Evolutionary conservation across 1,140 invertebrate genomes (phyloP), one percentile per base, ranked within the genome.

Genomic region (Cydia amplana): DNA sequence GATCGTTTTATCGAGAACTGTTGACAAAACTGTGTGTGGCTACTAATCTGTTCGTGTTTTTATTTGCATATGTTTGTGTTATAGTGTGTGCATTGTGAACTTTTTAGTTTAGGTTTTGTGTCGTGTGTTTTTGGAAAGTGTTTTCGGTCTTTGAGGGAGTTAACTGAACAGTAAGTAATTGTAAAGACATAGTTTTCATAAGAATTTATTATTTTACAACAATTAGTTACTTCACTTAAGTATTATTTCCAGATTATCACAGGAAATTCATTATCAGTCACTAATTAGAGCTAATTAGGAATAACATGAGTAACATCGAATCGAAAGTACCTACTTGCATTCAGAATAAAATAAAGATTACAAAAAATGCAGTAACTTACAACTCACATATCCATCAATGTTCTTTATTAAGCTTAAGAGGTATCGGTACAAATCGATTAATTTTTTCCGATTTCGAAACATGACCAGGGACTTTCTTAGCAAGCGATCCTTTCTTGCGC

Each of bases 1-100:
- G 55, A 23, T 23, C 7, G 9, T 60, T 72, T 90, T 91, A 88
- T 91, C 85, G 87, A 90, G 90, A 88, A 76, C 77, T 73, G 32
- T 76, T 32, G 18, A 32, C 73, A 72, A 79, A 70, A 75, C 75
- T 75, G 12, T 51, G 51, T 60, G 55, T 60, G 55, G 16, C 20
- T 60, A 7, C 20, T 23, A 23, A 60, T 10, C 20, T 23, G 7
- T 20, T 60, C 2, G 55, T 12, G 20, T 10, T 43, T 18, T 36
- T 4, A 36, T n/a, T 36, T 4, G 65, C 65, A 10, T 36, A 7
- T 36, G 32, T 40, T 70, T 70, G 65, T 70, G 65, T 36, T 18
- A n/a, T 40, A n/a, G 28, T 36, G 65, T 43, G 65, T 70, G 65
- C 14, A n/a, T 18, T 70, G 65, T 70, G 14, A 20, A 70, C 32